Evolutionary conservation across 2,113 vertebrate species (phyloP).

Genomic region (Nothoprocta perdicaria): DNA sequence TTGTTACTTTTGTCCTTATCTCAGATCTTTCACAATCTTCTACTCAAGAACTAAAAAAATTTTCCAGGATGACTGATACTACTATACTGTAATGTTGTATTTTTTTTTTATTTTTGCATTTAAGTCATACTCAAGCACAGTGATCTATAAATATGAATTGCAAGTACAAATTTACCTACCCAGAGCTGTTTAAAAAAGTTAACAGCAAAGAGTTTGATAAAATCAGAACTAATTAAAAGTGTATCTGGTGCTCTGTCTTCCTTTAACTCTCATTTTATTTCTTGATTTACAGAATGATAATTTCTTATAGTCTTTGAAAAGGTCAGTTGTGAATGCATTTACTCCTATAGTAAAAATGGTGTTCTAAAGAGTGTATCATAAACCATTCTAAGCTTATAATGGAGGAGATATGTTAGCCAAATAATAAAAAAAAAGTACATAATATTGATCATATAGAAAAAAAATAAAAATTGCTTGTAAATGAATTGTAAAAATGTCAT

Average conservation of each 20-base stretch:
- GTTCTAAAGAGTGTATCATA: too few species aligned
- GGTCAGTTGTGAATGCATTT: too few species aligned
- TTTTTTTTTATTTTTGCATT: neutral
- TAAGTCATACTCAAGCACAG: neutral
- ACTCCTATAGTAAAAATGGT: too few species aligned
- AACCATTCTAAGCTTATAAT: too few species aligned
- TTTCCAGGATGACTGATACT: neutral
- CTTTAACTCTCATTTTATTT: neutral
- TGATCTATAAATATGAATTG: neutral
- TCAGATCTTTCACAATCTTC: neutral
- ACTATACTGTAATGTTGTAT: neutral
- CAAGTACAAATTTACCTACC: neutral
- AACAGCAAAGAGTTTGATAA: neutral
- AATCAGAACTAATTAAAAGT: neutral
- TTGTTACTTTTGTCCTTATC: neutral
- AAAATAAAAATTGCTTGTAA: neutral
- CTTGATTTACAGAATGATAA: too few species aligned
- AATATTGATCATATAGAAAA: neutral
- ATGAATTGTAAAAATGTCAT: neutral
- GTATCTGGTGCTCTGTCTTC: neutral
- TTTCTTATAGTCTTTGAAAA: neutral
- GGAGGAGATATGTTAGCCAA: neutral
- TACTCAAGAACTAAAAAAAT: neutral
- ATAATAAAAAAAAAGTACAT: too few species aligned
- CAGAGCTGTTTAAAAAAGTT: neutral